Base-by-base conservation (phyloP, 2,113 vertebrate genomes). In the Lycaon pictus region DNA sequence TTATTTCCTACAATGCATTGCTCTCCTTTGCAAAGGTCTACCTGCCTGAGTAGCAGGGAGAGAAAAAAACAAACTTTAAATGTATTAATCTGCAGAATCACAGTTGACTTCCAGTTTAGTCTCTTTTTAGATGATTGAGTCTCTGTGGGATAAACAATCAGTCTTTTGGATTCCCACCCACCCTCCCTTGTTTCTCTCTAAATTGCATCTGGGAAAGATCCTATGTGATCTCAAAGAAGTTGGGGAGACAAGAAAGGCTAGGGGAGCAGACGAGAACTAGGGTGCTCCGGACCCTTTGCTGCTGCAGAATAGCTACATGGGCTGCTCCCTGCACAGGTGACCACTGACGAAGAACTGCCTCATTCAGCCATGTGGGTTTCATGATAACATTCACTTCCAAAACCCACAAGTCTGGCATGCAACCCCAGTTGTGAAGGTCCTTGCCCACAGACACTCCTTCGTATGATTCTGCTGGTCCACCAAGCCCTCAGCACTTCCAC, bases 11-110 rank as follows among this genome's bases (percentile, higher is more conserved):
- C 10, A 51, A 37, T 13, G 29, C 69, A 27, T 6, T n/a, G 43
- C 23, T 80, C 88, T 88, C 60, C 43, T 55, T 79, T 65, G 62
- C 69, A 72, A 82, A 89, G 32, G 65, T 60, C 65, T 32, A 92
- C 19, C 56, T 58, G 9, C 76, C 27, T 82, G 9, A 25, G 19
- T 16, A 48, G 51, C 55, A 72, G 3, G 20, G 51, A 93, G 12
- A 86, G 60, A 76, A 94, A 94, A 97, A 97, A 86, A 88, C 20
- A 77, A 76, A 65, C n/a, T 27, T 67, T 27, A 19, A 77, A 84
- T 17, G 20, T 51, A 10, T 87, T 67, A 20, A 93, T 58, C 92
- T 77, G 65, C 7, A 35, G 35, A 97, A 79, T 55, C 48, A 67
- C 17, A 17, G 69, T 11, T 74, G 11, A 58, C 67, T 90, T 84